Evolutionary conservation across 2,113 vertebrate genomes (phyloP).

Genomic region (Daubentonia madagascariensis): DNA sequence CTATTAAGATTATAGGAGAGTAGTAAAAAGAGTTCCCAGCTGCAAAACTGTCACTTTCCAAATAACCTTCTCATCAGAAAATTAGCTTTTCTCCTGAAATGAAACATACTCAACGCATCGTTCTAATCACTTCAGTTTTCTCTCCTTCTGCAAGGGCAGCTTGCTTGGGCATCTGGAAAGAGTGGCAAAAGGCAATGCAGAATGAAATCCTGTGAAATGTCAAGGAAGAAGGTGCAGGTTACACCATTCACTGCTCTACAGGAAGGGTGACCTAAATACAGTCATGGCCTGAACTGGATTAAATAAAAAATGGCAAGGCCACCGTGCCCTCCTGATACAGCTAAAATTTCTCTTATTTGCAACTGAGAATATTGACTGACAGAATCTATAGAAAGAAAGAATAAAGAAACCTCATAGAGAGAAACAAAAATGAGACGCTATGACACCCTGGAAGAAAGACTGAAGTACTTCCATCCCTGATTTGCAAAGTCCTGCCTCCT

Average conservation of each 20-base stretch:
- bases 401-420: neutral
- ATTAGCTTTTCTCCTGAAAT: slow-evolving; percentile 47
- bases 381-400: neutral
- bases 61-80: slow-evolving; percentile 42
- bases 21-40: neutral
- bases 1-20: neutral
- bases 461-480: no score
- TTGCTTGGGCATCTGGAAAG: neutral
- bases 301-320: neutral
- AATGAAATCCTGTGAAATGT: neutral
- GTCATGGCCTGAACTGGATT: no score
- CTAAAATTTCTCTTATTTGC: neutral
- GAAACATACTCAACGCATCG: neutral
- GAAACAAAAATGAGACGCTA: neutral
- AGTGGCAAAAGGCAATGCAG: neutral
- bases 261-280: neutral
- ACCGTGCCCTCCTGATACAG: neutral
- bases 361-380: neutral
- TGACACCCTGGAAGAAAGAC: neutral
- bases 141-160: neutral
- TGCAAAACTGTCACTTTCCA: slow-evolving; percentile 34
- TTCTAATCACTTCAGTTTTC: neutral
- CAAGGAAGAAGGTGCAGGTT: no score
- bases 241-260: neutral
- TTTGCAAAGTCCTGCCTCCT: neutral